Conservation (phyloP, 2,888 invertebrate species). For the Saturnia japonica region DNA sequence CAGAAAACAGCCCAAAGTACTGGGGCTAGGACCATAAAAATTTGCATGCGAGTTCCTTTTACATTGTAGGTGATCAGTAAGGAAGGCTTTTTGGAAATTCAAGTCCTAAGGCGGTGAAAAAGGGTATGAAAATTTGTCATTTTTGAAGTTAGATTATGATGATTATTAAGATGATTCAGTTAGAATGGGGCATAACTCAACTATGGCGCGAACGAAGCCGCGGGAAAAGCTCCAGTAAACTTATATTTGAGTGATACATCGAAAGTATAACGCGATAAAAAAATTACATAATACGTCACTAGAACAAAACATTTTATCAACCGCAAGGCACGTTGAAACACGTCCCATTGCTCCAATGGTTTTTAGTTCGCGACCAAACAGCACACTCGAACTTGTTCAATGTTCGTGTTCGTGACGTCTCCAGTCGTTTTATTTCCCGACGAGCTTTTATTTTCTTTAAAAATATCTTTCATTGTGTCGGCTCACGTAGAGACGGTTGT, state of each 20-base stretch:
- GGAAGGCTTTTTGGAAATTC: too few relatives aligned
- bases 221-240: too few relatives aligned
- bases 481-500: constrained; percentile 28
- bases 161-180: too few relatives aligned
- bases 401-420: constrained; percentile 49
- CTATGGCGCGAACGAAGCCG: too few relatives aligned
- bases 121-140: too few relatives aligned
- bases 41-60: too few relatives aligned
- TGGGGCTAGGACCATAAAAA: too few relatives aligned
- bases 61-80: too few relatives aligned
- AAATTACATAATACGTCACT: constrained; percentile 26
- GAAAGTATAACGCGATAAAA: constrained; percentile 15
- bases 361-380: constrained; percentile 27
- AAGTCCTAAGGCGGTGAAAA: too few relatives aligned
- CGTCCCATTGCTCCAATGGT: constrained; percentile 32
- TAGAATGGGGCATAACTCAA: too few relatives aligned
- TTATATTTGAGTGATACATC: neutral
- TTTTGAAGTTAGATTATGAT: too few relatives aligned
- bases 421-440: constrained; percentile 47
- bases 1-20: too few relatives aligned
- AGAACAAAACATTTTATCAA: constrained; percentile 34
- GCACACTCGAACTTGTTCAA: constrained; percentile 39
- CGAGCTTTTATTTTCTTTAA: constrained; percentile 53
- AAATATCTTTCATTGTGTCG: constrained; percentile 49
- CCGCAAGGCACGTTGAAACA: constrained; percentile 25